These are phyloP conservation scores for Crocidura indochinensis DNA, from an alignment of 2,797 vertebrate genomes.

Conservation along the genomic window DNA sequence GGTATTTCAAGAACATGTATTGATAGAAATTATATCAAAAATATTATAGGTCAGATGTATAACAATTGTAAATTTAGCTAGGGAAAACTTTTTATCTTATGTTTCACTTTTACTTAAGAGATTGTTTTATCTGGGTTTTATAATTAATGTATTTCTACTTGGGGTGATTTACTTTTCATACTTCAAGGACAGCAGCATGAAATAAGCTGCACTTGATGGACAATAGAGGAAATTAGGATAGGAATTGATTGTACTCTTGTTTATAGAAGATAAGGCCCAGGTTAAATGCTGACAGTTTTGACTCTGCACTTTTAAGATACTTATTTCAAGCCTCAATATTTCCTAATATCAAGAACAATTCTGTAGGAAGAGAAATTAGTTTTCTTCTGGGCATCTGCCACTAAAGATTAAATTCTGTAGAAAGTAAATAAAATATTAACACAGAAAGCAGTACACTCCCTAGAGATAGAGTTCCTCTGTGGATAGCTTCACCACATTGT, in stretches of 20 bases:
- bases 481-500: neutral
- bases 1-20: slow-evolving; percentile 16
- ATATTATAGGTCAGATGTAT: neutral
- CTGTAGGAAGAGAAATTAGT: neutral
- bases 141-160: neutral
- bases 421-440: neutral
- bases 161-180: neutral
- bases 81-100: slow-evolving; percentile 2
- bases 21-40: neutral
- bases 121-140: neutral
- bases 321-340: slow-evolving; percentile 17
- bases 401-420: slow-evolving; percentile 33
- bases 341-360: slow-evolving; percentile 28
- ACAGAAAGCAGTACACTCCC: neutral
- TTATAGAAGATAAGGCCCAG: neutral
- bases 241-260: neutral
- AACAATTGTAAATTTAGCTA: slow-evolving; percentile 34
- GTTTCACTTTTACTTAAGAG: slow-evolving; percentile 20
- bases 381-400: neutral
- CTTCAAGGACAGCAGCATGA: no score
- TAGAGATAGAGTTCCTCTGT: neutral
- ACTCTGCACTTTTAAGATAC: neutral
- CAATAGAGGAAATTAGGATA: no score
- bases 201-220: no score
- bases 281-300: neutral